phyloP scores from a whole-genome alignment of 2,113 vertebrate species.

The Pterocles orientalis region DNA sequence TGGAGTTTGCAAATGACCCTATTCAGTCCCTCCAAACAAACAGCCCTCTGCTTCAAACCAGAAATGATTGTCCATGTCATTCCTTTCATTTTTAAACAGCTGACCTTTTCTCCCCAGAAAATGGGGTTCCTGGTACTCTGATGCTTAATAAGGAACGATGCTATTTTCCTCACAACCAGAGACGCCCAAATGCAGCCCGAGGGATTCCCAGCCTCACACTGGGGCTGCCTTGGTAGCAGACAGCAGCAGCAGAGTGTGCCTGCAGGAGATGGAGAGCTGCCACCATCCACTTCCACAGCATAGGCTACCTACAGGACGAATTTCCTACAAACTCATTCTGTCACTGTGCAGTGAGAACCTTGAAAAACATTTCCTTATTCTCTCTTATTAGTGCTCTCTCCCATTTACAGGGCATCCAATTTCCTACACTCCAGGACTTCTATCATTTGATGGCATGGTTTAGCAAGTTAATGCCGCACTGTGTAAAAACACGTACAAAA shows the following conservation, averaged over 20 bases:
- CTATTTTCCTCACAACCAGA: neutral
- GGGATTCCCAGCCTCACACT: neutral
- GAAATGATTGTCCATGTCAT: neutral
- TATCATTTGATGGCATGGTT: neutral
- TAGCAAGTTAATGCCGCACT: neutral
- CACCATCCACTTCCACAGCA: neutral
- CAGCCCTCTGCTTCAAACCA: neutral
- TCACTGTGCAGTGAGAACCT: fast-evolving
- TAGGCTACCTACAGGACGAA: neutral
- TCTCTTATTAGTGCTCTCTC: neutral
- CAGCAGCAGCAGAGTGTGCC: neutral
- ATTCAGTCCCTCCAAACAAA: neutral
- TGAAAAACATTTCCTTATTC: neutral
- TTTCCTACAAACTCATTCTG: neutral
- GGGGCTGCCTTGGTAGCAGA: neutral
- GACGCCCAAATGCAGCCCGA: neutral
- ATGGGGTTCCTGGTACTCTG: neutral
- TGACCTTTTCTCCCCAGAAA: neutral
- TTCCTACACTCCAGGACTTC: neutral
- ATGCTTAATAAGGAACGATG: neutral
- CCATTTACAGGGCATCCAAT: neutral
- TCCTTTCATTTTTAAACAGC: neutral
- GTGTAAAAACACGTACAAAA: neutral
- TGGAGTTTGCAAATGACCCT: neutral
- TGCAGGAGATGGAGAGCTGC: neutral